Evolutionary conservation across 1,140 invertebrate genomes (phyloP).

Genomic region (Zaprionus tsacasi): DNA sequence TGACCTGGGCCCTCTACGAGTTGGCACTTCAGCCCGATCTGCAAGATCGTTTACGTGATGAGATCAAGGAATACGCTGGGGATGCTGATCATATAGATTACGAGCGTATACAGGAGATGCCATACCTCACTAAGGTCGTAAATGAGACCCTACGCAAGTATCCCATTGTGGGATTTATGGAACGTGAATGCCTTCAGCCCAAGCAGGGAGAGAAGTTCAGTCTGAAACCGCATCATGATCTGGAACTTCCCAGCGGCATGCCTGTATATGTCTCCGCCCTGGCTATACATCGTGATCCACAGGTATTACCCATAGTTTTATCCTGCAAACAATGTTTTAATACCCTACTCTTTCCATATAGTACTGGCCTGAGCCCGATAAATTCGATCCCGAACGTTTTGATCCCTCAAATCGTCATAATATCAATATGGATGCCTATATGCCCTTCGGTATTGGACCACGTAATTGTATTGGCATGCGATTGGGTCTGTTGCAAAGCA

Average conservation of each 20-base stretch:
- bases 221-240: conserved; percentile 44
- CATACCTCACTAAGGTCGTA: conserved; percentile 87
- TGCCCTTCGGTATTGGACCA: conserved; percentile 90
- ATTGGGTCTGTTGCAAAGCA: conserved; percentile 62
- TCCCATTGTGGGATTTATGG: conserved; percentile 57
- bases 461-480: conserved; percentile 90
- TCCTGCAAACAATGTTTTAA: neutral
- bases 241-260: conserved; percentile 61
- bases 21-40: conserved; percentile 88
- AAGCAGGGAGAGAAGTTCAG: conserved; percentile 53
- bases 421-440: conserved; percentile 84
- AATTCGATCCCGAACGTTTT: conserved; percentile 88
- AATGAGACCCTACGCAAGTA: conserved; percentile 82
- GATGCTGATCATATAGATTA: conserved; percentile 86
- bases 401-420: conserved; percentile 85
- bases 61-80: conserved; percentile 86
- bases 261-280: conserved; percentile 57
- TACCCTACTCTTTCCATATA: conserved; percentile 73
- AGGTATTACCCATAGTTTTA: conserved; percentile 21
- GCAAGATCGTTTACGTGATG: conserved; percentile 87
- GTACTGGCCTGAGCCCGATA: conserved; percentile 88
- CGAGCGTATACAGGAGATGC: conserved; percentile 87
- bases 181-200: conserved; percentile 60
- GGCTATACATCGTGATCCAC: conserved; percentile 60
- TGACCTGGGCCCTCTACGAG: conserved; percentile 88